A percentile compares a stretch with the other conserved stretches of the same genome.
Evolutionary conservation across 2,888 invertebrate species (phyloP).

Genomic region (Agonopterix subpropinquella): DNA sequence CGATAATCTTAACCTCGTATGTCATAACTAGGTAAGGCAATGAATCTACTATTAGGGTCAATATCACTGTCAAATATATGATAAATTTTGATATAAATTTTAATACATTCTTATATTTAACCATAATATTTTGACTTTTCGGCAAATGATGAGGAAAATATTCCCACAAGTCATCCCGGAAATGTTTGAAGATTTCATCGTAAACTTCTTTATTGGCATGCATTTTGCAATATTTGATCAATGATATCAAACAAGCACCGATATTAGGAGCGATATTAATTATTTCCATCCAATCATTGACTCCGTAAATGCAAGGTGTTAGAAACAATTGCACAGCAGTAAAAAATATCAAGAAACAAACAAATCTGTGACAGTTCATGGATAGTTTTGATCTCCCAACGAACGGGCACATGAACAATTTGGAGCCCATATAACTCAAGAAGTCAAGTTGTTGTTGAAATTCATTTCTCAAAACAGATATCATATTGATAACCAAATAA

Average conservation of each 20-base stretch:
- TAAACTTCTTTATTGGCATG: slow-evolving; percentile 35
- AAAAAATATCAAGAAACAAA: slow-evolving; percentile 26
- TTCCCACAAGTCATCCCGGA: slow-evolving; percentile 38
- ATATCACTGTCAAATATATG: slow-evolving; percentile 33
- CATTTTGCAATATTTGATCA: slow-evolving; percentile 43
- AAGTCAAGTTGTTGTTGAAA: slow-evolving; percentile 26
- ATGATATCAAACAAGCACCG: slow-evolving; percentile 45
- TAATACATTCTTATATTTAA: slow-evolving; percentile 28
- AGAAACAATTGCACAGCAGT: slow-evolving; percentile 38
- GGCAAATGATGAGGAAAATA: slow-evolving; percentile 24
- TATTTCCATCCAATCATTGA: slow-evolving; percentile 43
- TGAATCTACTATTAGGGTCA: slow-evolving; percentile 37
- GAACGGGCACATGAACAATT: slow-evolving; percentile 48
- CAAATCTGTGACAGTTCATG: slow-evolving; percentile 25
- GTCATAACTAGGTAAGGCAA: slow-evolving; percentile 53
- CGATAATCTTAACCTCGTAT: slow-evolving; percentile 33
- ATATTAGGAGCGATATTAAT: slow-evolving; percentile 54
- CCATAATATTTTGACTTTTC: slow-evolving; percentile 30
- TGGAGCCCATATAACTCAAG: slow-evolving; percentile 31
- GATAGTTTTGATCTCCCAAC: slow-evolving; percentile 27
- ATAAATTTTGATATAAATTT: slow-evolving; percentile 36
- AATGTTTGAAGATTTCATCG: slow-evolving; percentile 38
- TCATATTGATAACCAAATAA: no score
- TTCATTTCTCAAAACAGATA: no score
- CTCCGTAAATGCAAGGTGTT: slow-evolving; percentile 32